These are phyloP conservation scores for Sphenopsis melanotis DNA, from an alignment of 2,797 vertebrate species.

Conservation along the genomic window DNA sequence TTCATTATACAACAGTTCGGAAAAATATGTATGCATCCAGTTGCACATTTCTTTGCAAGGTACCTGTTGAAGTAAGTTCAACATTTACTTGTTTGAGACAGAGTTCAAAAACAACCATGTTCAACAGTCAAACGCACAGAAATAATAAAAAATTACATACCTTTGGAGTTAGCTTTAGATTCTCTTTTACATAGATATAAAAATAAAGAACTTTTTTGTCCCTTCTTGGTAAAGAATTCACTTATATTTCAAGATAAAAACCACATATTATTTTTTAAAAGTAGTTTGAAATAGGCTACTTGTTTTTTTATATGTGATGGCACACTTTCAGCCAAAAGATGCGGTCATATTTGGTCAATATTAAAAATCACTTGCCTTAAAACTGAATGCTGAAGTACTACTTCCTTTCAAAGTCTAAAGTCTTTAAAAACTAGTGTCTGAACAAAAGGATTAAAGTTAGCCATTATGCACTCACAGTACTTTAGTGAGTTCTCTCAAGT, in stretches of 20 bases:
- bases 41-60: background rate
- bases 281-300: background rate
- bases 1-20: rapidly evolving
- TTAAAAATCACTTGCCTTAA: background rate
- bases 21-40: background rate
- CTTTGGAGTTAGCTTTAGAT: background rate
- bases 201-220: background rate
- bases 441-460: background rate
- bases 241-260: background rate
- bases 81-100: background rate
- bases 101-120: background rate
- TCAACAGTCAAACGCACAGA: background rate
- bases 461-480: background rate
- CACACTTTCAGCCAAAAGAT: background rate
- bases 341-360: background rate
- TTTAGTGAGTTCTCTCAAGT: background rate
- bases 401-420: background rate
- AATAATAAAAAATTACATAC: background rate
- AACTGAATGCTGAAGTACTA: background rate
- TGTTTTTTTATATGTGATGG: background rate
- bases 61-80: background rate
- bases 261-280: background rate
- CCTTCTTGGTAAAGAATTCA: background rate
- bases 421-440: background rate
- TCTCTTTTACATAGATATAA: background rate